Evolutionary conservation across 2,113 vertebrate species (phyloP), one percentile per base, ranked within the genome.

Genomic region (Archocentrus centrarchus): DNA sequence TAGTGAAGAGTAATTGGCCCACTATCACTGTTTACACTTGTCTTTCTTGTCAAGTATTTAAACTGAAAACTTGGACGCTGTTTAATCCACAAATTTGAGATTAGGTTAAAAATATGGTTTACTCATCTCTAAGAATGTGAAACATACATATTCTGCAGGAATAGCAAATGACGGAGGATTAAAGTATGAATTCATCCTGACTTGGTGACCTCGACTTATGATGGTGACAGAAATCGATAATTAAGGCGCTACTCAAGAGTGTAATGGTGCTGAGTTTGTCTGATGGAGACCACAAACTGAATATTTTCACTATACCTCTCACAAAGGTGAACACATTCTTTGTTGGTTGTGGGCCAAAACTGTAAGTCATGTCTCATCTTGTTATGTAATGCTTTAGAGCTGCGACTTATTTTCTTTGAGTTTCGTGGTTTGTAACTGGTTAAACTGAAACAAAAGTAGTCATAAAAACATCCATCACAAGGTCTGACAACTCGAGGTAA

Each of bases 231-330:
- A 53, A 27, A 13, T 53, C 10, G 32, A 20, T 53, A 7, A 18
- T 6, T 17, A 2, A 22, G 24, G 15, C 35, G n/a, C 15, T 35
- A 5, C 5, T 59, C 37, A 3, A 39, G 30, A 70, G 14, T 50
- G n/a, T 57, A 20, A 7, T 6, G 64, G 32, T n/a, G 30, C 7
- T 59, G 11, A 62, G 9, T 57, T 14, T 64, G 8, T 6, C 9
- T n/a, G 13, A 60, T 47, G 44, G 32, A 13, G 20, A 8, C 24
- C 15, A 68, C 22, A 30, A 59, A 27, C 57, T 0, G 44, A 68
- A 63, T 50, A 59, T 32, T 80, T 87, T 37, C 39, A 50, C 41
- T 68, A 76, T 39, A 64, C 50, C 61, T 86, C 15, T 47, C 44
- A 44, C 60, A 39, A 30, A 64, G 14, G 7, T 3, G 18, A 73